phyloP scores from a whole-genome alignment of 2,888 invertebrate genomes.

The Tuta absoluta region DNA sequence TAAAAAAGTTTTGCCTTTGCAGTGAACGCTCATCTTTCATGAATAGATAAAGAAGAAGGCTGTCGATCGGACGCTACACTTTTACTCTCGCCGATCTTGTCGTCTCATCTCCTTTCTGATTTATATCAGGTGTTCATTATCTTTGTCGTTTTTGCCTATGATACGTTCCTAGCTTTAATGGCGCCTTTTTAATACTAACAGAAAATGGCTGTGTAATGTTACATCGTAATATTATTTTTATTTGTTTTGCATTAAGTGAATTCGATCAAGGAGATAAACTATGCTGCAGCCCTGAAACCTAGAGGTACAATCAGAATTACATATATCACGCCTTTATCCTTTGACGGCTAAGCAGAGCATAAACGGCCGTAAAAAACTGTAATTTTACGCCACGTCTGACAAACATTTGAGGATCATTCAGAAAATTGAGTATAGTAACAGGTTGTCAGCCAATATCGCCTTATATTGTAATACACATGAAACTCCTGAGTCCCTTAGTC shows the following conservation, averaged over 20 bases:
- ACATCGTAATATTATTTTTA: slow-evolving; percentile 25
- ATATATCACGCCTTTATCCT: no score
- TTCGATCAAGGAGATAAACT: slow-evolving; percentile 25
- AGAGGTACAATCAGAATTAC: no score
- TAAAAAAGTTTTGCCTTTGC: slow-evolving; percentile 49
- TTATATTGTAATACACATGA: no score
- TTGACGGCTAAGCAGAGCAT: no score
- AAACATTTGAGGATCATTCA: no score
- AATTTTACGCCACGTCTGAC: no score
- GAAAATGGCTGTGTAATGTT: slow-evolving; percentile 34
- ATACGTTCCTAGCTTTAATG: slow-evolving; percentile 42
- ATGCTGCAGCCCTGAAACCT: no score
- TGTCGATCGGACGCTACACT: slow-evolving; percentile 70
- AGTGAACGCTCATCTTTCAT: slow-evolving; percentile 61
- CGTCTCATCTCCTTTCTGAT: slow-evolving; percentile 59
- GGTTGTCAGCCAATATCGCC: no score
- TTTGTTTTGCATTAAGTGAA: slow-evolving; percentile 20
- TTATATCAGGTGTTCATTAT: slow-evolving; percentile 59
- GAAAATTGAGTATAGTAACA: no score
- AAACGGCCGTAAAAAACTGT: no score
- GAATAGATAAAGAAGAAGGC: slow-evolving; percentile 52
- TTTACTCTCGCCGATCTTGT: slow-evolving; percentile 65
- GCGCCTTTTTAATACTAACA: slow-evolving; percentile 32
- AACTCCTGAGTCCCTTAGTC: no score
- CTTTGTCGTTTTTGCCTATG: slow-evolving; percentile 48